Evolutionary conservation across 2,797 vertebrate genomes (phyloP), one percentile per base, ranked within the genome.

Genomic region (Myotis findleyi): DNA sequence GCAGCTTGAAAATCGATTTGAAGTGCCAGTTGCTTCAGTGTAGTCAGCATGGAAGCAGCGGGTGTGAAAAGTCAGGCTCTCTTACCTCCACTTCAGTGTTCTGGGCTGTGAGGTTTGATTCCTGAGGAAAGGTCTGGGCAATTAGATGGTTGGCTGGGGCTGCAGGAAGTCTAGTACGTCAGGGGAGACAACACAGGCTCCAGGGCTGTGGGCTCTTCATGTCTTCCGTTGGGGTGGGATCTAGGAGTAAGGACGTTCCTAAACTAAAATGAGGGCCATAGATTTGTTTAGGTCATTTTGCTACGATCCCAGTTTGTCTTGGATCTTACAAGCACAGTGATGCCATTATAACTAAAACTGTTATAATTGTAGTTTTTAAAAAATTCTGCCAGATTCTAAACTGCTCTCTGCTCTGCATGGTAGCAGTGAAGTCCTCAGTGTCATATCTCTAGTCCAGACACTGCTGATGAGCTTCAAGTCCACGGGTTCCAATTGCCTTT

Each of bases 1-100:
- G 89, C 80, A 81, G 93, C 92, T 92, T 86, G 49, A 55, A 87
- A 84, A 59, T 89, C 75, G 30, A 5, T 77, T 80, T 72, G 87
- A 89, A 91, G 91, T 91, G 84, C 91, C 92, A 68, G 7, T 73
- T 80, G 44, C 66, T 82, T 84, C 89, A 71, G 25, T 30, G 23
- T 41, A 72, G 72, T 87, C 69, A 12, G 64, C 64, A 5, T 18
- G 49, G 83, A 89, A 53, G 51, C 21, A 44, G 33, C 57, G 83
- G 47, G n/a, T 57, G 38, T 64, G 57, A 33, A 68, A 79, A 76
- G 36, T 25, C 0, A 16, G 47, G 57, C 47, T 75, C 47, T 72
- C 53, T 57, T 55, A 55, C 62, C 44, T 93, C 91, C 44, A 64
- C 4, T 85, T 68, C 59, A 20, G n/a, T 16, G 27, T n/a, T 44